Evolutionary conservation across 2,888 invertebrate species (phyloP).

Genomic region (Phyllotreta striolata): DNA sequence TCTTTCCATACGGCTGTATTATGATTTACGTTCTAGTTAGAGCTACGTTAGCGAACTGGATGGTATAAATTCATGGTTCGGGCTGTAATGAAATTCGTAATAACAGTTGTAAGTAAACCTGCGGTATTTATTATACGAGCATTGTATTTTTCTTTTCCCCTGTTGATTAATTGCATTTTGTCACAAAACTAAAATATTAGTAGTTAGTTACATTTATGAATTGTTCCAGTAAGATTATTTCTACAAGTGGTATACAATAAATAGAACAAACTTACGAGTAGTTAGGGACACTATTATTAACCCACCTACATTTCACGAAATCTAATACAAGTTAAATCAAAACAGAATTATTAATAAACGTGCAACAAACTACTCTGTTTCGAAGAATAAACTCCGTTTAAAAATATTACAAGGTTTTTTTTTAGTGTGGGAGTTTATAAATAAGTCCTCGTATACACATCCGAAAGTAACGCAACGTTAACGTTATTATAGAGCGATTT

Average conservation of each 20-base stretch:
- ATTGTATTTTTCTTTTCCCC: background rate
- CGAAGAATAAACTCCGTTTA: background rate
- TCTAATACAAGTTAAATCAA: too few species aligned
- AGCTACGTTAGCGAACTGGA: slow-evolving; percentile 35
- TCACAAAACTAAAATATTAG: too few species aligned
- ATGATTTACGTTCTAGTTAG: slow-evolving; percentile 43
- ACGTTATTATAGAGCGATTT: slow-evolving; percentile 15
- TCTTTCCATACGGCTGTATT: slow-evolving; percentile 42
- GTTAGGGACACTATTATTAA: too few species aligned
- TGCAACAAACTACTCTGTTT: background rate
- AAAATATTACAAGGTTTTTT: slow-evolving; percentile 13
- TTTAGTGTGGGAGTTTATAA: slow-evolving; percentile 2
- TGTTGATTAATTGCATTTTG: too few species aligned
- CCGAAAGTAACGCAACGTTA: slow-evolving; percentile 16
- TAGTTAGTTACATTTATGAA: too few species aligned
- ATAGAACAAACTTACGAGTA: too few species aligned
- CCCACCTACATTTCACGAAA: too few species aligned
- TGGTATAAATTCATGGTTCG: slow-evolving; percentile 34
- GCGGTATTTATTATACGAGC: slow-evolving; percentile 3
- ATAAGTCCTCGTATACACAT: slow-evolving; percentile 6
- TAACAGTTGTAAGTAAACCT: slow-evolving; percentile 29
- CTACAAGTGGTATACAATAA: too few species aligned
- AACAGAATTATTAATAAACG: too few species aligned
- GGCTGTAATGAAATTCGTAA: slow-evolving; percentile 37
- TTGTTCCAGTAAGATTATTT: too few species aligned